Evolutionary conservation across 2,888 invertebrate genomes (phyloP).

Genomic region (Megaustenia siamemsis): DNA sequence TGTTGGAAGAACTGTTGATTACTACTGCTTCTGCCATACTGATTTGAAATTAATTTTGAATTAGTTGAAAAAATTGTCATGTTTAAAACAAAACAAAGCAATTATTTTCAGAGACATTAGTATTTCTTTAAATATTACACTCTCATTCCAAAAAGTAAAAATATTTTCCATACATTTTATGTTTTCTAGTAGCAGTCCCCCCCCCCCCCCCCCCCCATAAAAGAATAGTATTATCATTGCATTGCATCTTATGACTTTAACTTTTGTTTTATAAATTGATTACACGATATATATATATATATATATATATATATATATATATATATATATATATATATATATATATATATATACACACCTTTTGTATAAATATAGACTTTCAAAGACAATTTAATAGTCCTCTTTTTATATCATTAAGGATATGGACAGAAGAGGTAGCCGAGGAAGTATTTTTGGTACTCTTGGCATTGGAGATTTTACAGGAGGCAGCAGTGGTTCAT

Average conservation of each 20-base stretch:
- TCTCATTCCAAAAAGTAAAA: too few relatives aligned
- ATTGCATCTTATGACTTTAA: neutral
- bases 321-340: neutral
- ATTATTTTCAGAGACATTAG: too few relatives aligned
- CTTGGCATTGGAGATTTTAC: conserved; percentile 66
- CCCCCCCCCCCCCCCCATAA: too few relatives aligned
- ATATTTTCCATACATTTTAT: too few relatives aligned
- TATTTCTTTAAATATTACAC: too few relatives aligned
- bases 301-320: neutral
- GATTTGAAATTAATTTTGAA: too few relatives aligned
- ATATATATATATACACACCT: neutral
- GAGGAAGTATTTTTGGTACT: conserved; percentile 73
- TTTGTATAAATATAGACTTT: neutral
- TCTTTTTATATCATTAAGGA: conserved; percentile 59
- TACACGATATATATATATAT: neutral
- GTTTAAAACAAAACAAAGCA: too few relatives aligned
- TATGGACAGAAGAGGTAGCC: conserved; percentile 71
- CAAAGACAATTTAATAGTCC: neutral
- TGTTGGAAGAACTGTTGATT: too few relatives aligned
- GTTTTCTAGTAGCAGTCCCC: too few relatives aligned
- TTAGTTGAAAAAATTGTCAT: too few relatives aligned
- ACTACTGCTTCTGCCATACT: too few relatives aligned
- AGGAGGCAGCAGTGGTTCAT: conserved; percentile 50
- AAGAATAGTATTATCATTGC: too few relatives aligned
- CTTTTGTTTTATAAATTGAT: neutral